Base-by-base conservation (phyloP, 1,140 invertebrate genomes). In the Melanaphis sacchari region DNA sequence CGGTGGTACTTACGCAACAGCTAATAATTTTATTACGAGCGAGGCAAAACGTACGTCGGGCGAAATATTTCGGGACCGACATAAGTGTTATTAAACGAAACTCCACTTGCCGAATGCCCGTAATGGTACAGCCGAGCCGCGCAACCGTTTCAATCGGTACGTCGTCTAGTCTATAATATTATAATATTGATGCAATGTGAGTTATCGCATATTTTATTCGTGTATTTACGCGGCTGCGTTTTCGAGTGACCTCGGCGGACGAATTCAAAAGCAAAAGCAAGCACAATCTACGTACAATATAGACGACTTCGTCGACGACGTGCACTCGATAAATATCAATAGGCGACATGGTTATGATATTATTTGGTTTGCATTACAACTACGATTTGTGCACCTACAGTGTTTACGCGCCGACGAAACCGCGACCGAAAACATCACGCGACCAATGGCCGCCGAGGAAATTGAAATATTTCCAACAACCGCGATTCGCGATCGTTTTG, bases 1-100 rank as follows among this genome's bases (percentile, higher is more conserved):
- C n/a, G 41, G 31, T 43, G 21, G 5, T 43, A 82, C 82, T 8
- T 84, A 87, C 84, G 40, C 84, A 43, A 36, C 43, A 24, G n/a
- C 31, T 76, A 18, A 43, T 89, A 52, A 89, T 89, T 89, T 36
- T 36, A 52, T 89, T 89, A 89, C 59, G 31, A 4, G 11, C 41
- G 38, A 9, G 36, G 38, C 26, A 8, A 41, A 41, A 11, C 3
- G 24, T 3, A 31, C 26, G 40, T 31, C 5, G 26, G 5, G 82
- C 31, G n/a, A 76, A 76, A 76, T 15, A 41, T 43, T 31, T 24
- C 24, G 46, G 22, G 87, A 22, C 52, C 87, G 46, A 52, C 46
- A 52, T 36, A 36, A 89, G 87, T 89, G 87, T 46, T 41, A 52
- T 89, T 89, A 89, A 36, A 89, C 46, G 36, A 89, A 89, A 52